Base-by-base conservation (phyloP, 2,113 vertebrate species). In the Paramormyrops kingsleyae region DNA sequence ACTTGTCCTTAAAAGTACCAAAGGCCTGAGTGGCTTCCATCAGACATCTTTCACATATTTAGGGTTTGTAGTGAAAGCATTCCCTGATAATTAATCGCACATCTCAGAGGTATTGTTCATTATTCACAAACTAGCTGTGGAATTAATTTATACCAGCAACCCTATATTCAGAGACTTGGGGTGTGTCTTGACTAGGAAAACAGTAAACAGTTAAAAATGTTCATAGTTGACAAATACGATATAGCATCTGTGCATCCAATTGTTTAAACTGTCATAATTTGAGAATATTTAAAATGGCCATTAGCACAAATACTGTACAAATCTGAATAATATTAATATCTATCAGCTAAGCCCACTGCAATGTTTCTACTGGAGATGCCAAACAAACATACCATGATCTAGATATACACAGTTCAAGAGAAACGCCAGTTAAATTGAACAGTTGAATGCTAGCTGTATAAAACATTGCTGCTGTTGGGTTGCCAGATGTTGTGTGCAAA, bases 11-110 rank as follows among this genome's bases (percentile, higher is more conserved):
- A n/a, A 50, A 87, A 90, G 46, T 85, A 39, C 35, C 42, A 42
- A 17, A 66, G 83, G 10, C 62, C 46, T 86, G 53, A 35, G 27
- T 52, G 66, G 56, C 84, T 87, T 87, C 70, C 52, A 90, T 90
- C 89, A 87, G 47, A 87, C 47, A 39, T 35, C 89, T 90, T 80
- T 90, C 46, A 90, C 47, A 53, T 53, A n/a, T 87, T 85, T 87
- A 49, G 2, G 50, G 49, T 19, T 19, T 77, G 19, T 13, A 7
- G 19, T 87, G n/a, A 87, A 90, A 42, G 62, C 4, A 52, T 62
- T 47, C 24, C 35, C 46, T 10, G 80, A 87, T 90, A 87, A 90
- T 87, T 87, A 90, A 80, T 80, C 70, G 50, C 47, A 77, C 35
- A 90, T 77, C 87, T 52, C 19, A 42, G 35, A 19, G 47, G 59